Conservation (phyloP, 23 tunicate genomes). For the Trididemnum miniatum region DNA sequence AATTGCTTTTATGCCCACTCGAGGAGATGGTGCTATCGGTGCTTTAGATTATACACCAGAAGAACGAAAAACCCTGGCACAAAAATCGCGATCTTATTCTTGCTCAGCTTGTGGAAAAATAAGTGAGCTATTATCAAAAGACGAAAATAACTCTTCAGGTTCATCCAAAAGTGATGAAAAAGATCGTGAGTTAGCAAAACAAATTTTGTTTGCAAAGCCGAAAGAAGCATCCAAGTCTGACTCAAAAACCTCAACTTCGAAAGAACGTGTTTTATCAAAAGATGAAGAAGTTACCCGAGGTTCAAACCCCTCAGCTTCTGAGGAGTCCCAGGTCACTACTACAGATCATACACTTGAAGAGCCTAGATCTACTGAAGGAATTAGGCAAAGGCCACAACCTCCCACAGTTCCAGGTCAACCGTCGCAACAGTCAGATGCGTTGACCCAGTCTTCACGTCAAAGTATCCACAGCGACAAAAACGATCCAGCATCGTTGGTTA, state of each 20-base stretch:
- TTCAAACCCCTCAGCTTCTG: background rate
- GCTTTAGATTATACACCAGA: constrained; percentile 88
- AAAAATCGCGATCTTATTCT: constrained; percentile 47
- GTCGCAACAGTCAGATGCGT: background rate
- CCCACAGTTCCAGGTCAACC: constrained; percentile 3
- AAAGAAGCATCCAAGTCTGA: constrained; percentile 17
- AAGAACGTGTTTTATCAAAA: background rate
- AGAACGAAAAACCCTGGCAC: constrained; percentile 85
- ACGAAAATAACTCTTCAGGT: background rate
- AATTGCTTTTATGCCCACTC: constrained; percentile 96
- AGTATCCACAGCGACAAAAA: background rate
- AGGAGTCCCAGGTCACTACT: background rate
- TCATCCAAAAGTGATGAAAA: constrained; percentile 40
- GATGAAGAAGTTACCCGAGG: background rate
- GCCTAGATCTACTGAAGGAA: background rate
- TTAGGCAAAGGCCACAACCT: background rate
- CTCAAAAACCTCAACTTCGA: background rate
- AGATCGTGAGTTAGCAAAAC: constrained; percentile 74
- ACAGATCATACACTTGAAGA: background rate
- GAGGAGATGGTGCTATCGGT: constrained; percentile 98
- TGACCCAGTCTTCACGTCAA: background rate
- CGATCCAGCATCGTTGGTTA: constrained; percentile 62
- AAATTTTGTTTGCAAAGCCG: constrained; percentile 72
- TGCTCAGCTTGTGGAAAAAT: constrained; percentile 78
- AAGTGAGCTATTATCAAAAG: constrained; percentile 29